Evolutionary conservation across 1,140 invertebrate species (phyloP).

Genomic region (Neelides sp.): DNA sequence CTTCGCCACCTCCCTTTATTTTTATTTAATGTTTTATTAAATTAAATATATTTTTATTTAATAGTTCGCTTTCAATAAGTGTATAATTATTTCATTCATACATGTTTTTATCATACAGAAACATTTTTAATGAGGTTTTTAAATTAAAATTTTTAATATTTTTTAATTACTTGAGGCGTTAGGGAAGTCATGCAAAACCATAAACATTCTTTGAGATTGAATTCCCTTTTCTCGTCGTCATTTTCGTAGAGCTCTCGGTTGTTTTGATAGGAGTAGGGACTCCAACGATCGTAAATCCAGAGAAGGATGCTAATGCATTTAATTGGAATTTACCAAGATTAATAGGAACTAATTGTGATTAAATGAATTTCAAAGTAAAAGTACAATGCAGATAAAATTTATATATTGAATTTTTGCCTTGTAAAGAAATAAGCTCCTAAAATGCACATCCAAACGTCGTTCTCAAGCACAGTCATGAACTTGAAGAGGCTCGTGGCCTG

Average conservation of each 20-base stretch:
- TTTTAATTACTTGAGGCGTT: constrained; percentile 59
- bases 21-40: no score
- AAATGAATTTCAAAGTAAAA: background rate
- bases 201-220: constrained; percentile 85
- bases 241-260: constrained; percentile 81
- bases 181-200: constrained; percentile 98
- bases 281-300: constrained; percentile 89
- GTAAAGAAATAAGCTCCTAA: constrained; percentile 89
- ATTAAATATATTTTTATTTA: no score
- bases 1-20: constrained; percentile 77
- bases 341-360: background rate
- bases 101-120: no score
- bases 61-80: no score
- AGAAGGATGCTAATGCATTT: constrained; percentile 58
- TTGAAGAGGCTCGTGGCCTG: constrained; percentile 4
- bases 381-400: background rate
- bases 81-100: no score
- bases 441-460: constrained; percentile 92
- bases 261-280: constrained; percentile 89
- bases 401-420: constrained; percentile 41
- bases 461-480: constrained; percentile 90
- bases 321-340: background rate
- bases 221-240: constrained; percentile 85
- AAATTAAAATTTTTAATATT: no score
- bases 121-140: no score